Evolutionary conservation across 2,888 invertebrate genomes (phyloP), one percentile per base, ranked within the genome.

Genomic region (Pasiphila rectangulata): DNA sequence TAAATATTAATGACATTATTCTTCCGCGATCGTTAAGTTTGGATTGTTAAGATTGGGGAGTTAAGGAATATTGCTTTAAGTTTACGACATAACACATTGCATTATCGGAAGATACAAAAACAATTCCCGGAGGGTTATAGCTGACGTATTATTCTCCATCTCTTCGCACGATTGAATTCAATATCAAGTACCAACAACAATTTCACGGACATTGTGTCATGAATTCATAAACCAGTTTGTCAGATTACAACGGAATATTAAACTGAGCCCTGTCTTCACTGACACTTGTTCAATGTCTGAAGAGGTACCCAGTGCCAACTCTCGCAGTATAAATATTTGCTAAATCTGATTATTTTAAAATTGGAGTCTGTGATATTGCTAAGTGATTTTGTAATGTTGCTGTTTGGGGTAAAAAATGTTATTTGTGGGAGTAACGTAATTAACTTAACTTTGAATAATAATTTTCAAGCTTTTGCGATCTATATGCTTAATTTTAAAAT

Each of bases 71-170:
- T 34, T 39, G 32, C 39, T 46, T 46, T 32, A 23, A 19, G 23
- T 43, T 39, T 46, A 46, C 39, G 39, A 34, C 39, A 16, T n/a
- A 32, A 15, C 45, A 17, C 24, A n/a, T 24, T 24, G 12, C 23
- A 24, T 37, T 23, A 30, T 30, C 30, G n/a, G 13, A 40, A 16
- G 36, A 36, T 29, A 36, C 10, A 21, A 27, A 27, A 25, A 29
- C 36, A 30, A 29, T 37, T 44, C 13, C n/a, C 30, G 13, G 30
- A 37, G 21, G 32, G 32, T 16, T 9, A 5, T 16, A 15, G 7
- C 29, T 15, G n/a, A 13, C 15, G 15, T 29, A 7, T 29, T n/a
- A n/a, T 39, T 32, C 32, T 41, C 17, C 17, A 2, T 24, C 3
- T 34, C 37, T 21, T 40, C 34, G 21, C 12, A 34, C 39, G 25